Base-by-base conservation (phyloP, 2,888 invertebrate genomes). In the Augiades crinisus region DNA sequence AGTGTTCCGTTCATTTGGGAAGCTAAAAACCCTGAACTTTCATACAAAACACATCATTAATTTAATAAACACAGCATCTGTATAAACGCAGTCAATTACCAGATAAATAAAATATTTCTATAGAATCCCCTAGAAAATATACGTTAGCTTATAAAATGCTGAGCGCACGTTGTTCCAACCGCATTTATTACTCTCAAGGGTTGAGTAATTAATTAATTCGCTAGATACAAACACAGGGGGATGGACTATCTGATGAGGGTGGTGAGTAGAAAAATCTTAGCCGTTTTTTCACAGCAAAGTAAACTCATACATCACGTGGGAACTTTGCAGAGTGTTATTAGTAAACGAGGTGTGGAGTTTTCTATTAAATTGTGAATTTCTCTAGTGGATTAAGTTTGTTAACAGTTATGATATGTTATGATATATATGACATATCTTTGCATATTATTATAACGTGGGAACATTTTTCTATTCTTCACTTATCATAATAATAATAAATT, bases 151-250 rank as follows among this genome's bases (percentile, higher is more conserved):
- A 37, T 2, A 36, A 27, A 27, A 12, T 40, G 19, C 30, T 3
- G 21, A 40, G 31, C 14, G 19, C 21, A 31, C 16, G 10, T 31
- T 33, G 7, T 31, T 47, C 10, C 7, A 21, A 13, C 31, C 40
- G 12, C 40, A 34, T 49, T 27, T 49, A 41, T 40, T 49, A 47
- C 24, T 16, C 41, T 24, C 41, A 34, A 41, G 49, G 49, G 33
- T 34, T 14, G 14, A 24, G 34, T 41, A 49, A 49, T 49, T 47
- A 49, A 50, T 50, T 50, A 50, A 50, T 34, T 50, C 21, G 31
- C 21, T 50, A 50, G 43, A 50, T 50, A 50, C 41, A 36, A 27
- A 34, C 30, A 17, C 24, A 10, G 10, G 27, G 14, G 43, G 24
- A 24, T 21, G 37, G 40, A 24, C 16, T 49, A 12, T 34, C 17